Conservation (phyloP, 23 tunicate genomes). For the Trididemnum nubilum region DNA sequence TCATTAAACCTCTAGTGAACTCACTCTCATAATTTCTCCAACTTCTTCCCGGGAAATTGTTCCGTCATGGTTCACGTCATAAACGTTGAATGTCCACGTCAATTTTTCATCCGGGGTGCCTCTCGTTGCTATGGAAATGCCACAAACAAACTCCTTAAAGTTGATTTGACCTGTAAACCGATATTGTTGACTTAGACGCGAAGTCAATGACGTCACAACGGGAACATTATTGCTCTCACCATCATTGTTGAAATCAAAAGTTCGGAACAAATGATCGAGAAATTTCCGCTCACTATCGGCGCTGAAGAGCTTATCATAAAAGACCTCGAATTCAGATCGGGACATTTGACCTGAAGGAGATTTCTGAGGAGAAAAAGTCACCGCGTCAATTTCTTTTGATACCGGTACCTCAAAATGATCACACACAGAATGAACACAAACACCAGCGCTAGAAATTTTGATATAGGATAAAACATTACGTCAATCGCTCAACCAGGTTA, state of each 20-base stretch:
- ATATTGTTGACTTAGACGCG: too few relatives aligned
- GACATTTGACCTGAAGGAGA: constrained; percentile 50
- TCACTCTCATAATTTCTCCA: constrained; percentile 58
- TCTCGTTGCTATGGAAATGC: constrained; percentile 50
- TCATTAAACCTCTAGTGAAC: background rate
- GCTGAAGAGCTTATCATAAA: constrained; percentile 22
- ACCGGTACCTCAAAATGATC: too few relatives aligned
- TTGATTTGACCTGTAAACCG: constrained; percentile 42
- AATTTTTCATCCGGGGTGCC: constrained; percentile 70
- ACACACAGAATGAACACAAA: too few relatives aligned
- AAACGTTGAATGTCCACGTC: constrained; percentile 69
- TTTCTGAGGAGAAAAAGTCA: constrained; percentile 13
- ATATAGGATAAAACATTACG: too few relatives aligned
- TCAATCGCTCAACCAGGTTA: too few relatives aligned
- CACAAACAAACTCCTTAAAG: constrained; percentile 64
- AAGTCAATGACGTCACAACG: too few relatives aligned
- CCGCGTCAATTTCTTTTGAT: too few relatives aligned
- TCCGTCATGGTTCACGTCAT: constrained; percentile 77
- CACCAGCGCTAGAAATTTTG: too few relatives aligned
- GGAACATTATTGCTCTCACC: constrained; percentile 44
- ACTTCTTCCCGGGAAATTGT: constrained; percentile 57
- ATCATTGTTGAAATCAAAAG: constrained; percentile 63
- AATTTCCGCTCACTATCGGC: constrained; percentile 19
- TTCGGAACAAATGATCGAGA: constrained; percentile 60
- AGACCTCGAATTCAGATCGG: constrained; percentile 41